Evolutionary conservation across 2,888 invertebrate species (phyloP).

Genomic region (Acrobasis repandana): DNA sequence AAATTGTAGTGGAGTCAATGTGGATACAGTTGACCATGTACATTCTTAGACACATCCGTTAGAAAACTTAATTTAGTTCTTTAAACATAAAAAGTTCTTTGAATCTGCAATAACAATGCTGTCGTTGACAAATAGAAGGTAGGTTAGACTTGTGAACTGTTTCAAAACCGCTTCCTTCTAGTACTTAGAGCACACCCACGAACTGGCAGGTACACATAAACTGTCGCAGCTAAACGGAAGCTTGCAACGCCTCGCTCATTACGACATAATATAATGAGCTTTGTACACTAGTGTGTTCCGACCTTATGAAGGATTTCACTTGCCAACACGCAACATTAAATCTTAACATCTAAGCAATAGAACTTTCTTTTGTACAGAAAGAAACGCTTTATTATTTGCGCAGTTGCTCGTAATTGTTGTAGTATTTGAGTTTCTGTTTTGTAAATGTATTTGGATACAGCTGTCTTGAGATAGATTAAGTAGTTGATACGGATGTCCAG

Average conservation of each 20-base stretch:
- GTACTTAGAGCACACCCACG: slow-evolving; percentile 33
- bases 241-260: slow-evolving; percentile 55
- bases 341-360: neutral
- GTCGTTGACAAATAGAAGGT: too few species aligned
- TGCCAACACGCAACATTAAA: neutral
- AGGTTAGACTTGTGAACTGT: neutral
- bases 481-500: neutral
- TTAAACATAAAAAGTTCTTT: too few species aligned
- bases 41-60: too few species aligned
- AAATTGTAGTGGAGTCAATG: too few species aligned
- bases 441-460: slow-evolving; percentile 14
- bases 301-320: slow-evolving; percentile 36
- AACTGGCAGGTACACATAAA: slow-evolving; percentile 38
- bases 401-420: slow-evolving; percentile 17
- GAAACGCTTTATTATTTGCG: slow-evolving; percentile 3
- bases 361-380: neutral
- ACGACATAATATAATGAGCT: slow-evolving; percentile 53
- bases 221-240: slow-evolving; percentile 52
- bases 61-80: too few species aligned
- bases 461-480: neutral
- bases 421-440: slow-evolving; percentile 19
- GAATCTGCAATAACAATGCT: too few species aligned
- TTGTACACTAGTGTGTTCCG: slow-evolving; percentile 43
- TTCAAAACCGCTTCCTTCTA: slow-evolving; percentile 16
- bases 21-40: too few species aligned